phyloP scores from a whole-genome alignment of 2,888 invertebrate genomes.

The Colostygia pectinataria region DNA sequence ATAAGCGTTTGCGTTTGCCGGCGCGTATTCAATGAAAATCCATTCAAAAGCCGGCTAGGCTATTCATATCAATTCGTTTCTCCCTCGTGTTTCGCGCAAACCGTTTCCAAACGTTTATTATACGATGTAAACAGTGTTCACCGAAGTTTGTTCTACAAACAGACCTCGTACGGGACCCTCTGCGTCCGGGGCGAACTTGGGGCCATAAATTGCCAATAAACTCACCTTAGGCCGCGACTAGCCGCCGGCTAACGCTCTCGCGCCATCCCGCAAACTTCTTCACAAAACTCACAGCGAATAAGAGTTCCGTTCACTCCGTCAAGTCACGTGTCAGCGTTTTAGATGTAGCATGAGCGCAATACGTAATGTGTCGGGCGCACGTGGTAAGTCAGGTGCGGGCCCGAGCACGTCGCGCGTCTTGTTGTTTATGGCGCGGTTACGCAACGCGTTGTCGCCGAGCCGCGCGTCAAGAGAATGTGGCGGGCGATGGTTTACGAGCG shows the following conservation, averaged over 20 bases:
- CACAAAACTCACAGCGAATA: constrained; percentile 76
- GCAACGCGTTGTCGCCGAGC: constrained; percentile 82
- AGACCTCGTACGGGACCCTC: constrained; percentile 60
- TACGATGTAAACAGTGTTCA: constrained; percentile 52
- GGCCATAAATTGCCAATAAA: constrained; percentile 80
- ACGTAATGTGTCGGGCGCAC: constrained; percentile 73
- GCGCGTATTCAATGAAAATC: constrained; percentile 30
- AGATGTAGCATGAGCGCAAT: constrained; percentile 76
- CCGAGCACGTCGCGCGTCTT: constrained; percentile 59
- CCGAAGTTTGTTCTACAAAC: constrained; percentile 71
- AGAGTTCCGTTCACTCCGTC: constrained; percentile 73
- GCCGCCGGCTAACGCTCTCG: constrained; percentile 74
- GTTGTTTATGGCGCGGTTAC: constrained; percentile 82
- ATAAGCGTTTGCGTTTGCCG: constrained; percentile 4
- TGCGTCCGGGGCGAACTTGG: constrained; percentile 58
- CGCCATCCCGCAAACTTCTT: constrained; percentile 76
- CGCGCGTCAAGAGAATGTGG: constrained; percentile 82
- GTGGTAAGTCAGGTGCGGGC: constrained; percentile 72
- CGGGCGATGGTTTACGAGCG: constrained; percentile 82
- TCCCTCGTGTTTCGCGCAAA: constrained; percentile 41
- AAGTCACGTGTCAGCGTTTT: constrained; percentile 80
- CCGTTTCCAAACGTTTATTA: constrained; percentile 47
- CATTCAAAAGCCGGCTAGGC: constrained; percentile 41
- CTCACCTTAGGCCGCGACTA: constrained; percentile 78
- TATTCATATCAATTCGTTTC: constrained; percentile 43